These are phyloP conservation scores for Acarapis woodi DNA, from an alignment of 1,140 invertebrate genomes.

Conservation along the genomic window DNA sequence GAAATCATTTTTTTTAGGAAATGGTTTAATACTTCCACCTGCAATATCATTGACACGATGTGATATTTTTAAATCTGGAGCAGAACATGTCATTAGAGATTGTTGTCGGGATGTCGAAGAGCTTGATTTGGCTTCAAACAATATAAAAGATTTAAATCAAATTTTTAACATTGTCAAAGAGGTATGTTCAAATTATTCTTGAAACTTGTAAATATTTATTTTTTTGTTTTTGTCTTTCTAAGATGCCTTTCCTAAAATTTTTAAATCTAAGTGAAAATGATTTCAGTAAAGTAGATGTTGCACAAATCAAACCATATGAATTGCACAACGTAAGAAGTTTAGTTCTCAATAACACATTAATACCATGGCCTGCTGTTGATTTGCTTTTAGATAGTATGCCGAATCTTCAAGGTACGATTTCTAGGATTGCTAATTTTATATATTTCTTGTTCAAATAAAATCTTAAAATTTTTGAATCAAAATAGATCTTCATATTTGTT, in stretches of 20 bases:
- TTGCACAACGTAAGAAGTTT: slow-evolving; percentile 29
- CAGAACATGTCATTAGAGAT: slow-evolving; percentile 23
- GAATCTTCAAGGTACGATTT: too few species aligned
- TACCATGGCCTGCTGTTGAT: slow-evolving; percentile 50
- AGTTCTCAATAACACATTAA: slow-evolving; percentile 52
- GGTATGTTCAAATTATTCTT: too few species aligned
- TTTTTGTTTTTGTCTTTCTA: too few species aligned
- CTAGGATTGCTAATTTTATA: slow-evolving; percentile 3
- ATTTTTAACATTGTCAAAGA: slow-evolving; percentile 51
- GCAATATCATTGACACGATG: slow-evolving; percentile 12
- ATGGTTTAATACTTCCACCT: slow-evolving; percentile 11
- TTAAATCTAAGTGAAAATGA: slow-evolving; percentile 68
- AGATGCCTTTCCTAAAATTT: slow-evolving; percentile 57
- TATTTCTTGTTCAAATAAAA: not conserved
- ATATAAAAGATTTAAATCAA: slow-evolving; percentile 50
- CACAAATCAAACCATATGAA: not conserved
- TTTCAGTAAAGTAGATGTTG: slow-evolving; percentile 16
- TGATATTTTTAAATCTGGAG: slow-evolving; percentile 11
- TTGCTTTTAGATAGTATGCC: slow-evolving; percentile 36
- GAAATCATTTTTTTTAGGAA: not conserved
- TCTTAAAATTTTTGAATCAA: too few species aligned
- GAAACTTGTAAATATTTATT: too few species aligned
- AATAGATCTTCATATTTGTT: slow-evolving; percentile 64
- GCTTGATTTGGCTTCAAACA: slow-evolving; percentile 64
- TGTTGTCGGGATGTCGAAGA: slow-evolving; percentile 60